Base-by-base conservation (phyloP, 2,797 vertebrate genomes). In the Pangasius larnaudii region DNA sequence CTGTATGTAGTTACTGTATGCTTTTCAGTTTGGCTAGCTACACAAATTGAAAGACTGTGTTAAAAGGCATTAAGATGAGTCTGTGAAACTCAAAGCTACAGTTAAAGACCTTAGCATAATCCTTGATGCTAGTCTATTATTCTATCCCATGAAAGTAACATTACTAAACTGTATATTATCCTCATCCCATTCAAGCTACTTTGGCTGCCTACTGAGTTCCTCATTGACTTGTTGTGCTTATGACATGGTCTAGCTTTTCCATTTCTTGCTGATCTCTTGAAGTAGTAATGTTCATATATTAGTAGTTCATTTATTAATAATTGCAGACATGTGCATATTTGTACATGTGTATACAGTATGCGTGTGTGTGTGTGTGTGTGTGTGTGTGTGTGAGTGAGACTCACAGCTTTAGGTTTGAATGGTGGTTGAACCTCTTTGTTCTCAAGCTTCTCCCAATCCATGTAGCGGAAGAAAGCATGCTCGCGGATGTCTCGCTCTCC, bases 391-490 rank as follows among this genome's bases (percentile, higher is more conserved):
- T n/a, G n/a, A n/a, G n/a, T 3, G 14, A 1, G 16, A 98, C 98
- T 98, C 96, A 99, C 98, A 93, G 98, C 95, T 96, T 99, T 99
- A 24, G 98, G 98, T 96, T 99, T 99, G 95, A 99, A 99, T 0
- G 98, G 98, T 0, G 98, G 98, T 91, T 99, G 98, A 85, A 99
- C 96, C 93, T 99, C 98, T 92, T 98, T 99, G 90, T 96, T 97
- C 94, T 98, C 97, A 88, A 99, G 97, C 91, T 99, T 99, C 92
- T 99, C 98, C 98, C 98, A 99, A 94, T 99, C 98, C 83, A 99
- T 99, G 91, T 98, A 99, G 90, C 98, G 98, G 96, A 99, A 99
- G 95, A 99, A 99, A 0, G 98, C 97, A 0, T 99, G 98, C 75
- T 99, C 98, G 92, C 97, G 98, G 93, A 99, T 98, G 94, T 99